phyloP scores from a whole-genome alignment of 2,797 vertebrate genomes.

The Peromyscus attwateri region DNA sequence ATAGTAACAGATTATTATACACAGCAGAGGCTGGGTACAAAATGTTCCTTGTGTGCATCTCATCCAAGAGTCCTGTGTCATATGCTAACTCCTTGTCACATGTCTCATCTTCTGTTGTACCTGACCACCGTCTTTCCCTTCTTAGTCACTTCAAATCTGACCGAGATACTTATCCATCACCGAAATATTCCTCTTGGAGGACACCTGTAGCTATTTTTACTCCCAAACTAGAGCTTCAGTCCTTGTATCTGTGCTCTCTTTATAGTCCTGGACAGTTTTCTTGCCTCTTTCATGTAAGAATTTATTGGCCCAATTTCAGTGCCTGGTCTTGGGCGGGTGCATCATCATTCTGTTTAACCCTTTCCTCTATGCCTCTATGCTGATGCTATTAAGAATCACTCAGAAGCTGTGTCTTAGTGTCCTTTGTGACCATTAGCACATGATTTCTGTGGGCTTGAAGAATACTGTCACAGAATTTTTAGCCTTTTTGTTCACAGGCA shows the following conservation, averaged over 20 bases:
- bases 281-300: neutral
- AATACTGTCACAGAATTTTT: neutral
- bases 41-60: fast-evolving
- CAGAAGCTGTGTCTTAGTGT: neutral
- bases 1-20: neutral
- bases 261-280: neutral
- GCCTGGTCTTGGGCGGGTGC: neutral
- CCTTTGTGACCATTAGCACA: neutral
- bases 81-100: neutral
- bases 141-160: neutral
- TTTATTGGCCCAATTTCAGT: neutral
- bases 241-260: conserved; percentile 3
- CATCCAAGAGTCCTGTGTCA: neutral
- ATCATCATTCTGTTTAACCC: neutral
- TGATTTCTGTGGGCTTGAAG: neutral
- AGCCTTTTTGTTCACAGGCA: neutral
- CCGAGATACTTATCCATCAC: neutral
- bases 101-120: neutral
- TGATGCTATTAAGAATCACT: neutral
- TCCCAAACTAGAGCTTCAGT: neutral
- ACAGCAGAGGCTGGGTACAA: neutral
- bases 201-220: neutral
- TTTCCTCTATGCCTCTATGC: neutral
- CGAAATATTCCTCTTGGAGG: neutral
- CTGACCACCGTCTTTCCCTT: neutral